Percentiles rank a stretch among this genome's conserved stretches.
Conservation (phyloP, 1,140 invertebrate genomes). For the Drosophila lowei region DNA sequence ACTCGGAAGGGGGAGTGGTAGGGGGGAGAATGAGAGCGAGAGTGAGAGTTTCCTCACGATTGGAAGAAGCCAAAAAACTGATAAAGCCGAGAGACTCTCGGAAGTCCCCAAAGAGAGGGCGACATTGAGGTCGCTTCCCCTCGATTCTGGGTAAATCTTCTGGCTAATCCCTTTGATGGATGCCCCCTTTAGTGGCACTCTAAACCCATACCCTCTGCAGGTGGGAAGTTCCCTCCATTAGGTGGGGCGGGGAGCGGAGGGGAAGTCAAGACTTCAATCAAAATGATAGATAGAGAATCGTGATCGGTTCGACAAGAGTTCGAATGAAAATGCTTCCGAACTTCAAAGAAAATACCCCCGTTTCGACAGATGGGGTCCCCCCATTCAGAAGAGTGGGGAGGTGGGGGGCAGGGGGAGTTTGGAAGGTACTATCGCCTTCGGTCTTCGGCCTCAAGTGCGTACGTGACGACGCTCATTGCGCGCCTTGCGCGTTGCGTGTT, state of each 20-base stretch:
- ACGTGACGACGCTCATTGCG: conserved; percentile 54
- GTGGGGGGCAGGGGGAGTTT: neutral
- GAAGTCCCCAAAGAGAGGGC: conserved; percentile 18
- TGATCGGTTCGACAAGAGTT: conserved; percentile 31
- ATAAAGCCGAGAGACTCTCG: conserved; percentile 25
- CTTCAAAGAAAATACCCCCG: conserved; percentile 24
- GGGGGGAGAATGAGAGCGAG: neutral
- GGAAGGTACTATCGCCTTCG: neutral
- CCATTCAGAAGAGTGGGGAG: neutral
- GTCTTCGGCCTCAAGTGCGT: conserved; percentile 34
- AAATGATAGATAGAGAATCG: conserved; percentile 26
- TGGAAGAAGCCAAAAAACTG: conserved; percentile 16
- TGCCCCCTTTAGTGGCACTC: conserved; percentile 12
- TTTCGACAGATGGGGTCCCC: neutral
- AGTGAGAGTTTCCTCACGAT: conserved; percentile 10
- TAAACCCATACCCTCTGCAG: conserved; percentile 19
- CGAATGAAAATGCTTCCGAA: conserved; percentile 34
- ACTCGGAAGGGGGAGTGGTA: neutral
- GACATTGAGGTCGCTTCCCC: neutral
- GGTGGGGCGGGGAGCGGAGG: no score
- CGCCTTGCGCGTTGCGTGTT: conserved; percentile 12
- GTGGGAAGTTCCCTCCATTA: conserved; percentile 4
- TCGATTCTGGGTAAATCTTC: conserved; percentile 11
- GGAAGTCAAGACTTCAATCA: conserved; percentile 21
- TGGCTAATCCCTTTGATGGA: conserved; percentile 36